These are phyloP conservation scores for Eupithecia inturbata DNA, from an alignment of 2,888 invertebrate genomes.

Conservation along the genomic window DNA sequence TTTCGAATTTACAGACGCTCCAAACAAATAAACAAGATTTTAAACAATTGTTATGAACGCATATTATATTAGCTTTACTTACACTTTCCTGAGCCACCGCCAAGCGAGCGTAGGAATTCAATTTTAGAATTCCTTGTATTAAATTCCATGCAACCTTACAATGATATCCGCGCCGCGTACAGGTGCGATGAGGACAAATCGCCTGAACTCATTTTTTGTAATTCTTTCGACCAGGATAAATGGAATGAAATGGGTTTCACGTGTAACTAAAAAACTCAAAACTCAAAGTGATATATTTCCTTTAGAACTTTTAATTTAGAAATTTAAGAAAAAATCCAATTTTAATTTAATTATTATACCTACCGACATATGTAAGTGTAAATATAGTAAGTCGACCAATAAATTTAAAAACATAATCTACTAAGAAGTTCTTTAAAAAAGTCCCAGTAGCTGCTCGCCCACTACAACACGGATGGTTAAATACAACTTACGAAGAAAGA, in stretches of 20 bases:
- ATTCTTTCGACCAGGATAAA: no score
- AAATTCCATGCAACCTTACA: background rate
- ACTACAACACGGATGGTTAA: background rate
- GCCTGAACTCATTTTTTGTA: background rate
- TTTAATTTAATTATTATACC: no score
- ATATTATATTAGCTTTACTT: no score
- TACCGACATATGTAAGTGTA: no score
- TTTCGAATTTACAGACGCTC: background rate
- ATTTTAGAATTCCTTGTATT: background rate
- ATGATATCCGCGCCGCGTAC: background rate
- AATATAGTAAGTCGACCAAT: background rate
- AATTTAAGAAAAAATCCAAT: no score
- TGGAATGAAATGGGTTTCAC: no score
- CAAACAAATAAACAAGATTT: no score
- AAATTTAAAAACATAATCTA: background rate
- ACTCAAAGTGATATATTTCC: no score
- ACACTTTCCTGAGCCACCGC: background rate
- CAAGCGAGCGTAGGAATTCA: background rate
- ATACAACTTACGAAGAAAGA: slow-evolving; percentile 1
- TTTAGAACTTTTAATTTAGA: no score
- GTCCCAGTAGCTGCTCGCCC: background rate
- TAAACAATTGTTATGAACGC: no score
- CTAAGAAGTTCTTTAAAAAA: background rate
- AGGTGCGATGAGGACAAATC: background rate
- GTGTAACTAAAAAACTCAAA: no score